Evolutionary conservation across 1,140 invertebrate genomes (phyloP).

Genomic region (Drosophila arizonae): DNA sequence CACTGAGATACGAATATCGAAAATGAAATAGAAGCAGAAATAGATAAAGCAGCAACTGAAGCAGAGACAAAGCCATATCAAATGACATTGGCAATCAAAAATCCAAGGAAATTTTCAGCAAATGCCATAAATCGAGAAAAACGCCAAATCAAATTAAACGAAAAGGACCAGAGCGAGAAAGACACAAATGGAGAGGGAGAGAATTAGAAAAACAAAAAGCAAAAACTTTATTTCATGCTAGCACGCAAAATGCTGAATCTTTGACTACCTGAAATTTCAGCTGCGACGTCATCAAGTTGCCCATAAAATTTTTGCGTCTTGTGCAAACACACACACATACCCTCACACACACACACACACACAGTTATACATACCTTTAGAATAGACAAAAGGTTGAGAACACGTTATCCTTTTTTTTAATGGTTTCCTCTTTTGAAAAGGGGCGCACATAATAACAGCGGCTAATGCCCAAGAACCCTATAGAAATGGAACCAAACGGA

Average conservation of each 20-base stretch:
- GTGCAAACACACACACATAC: slow-evolving; percentile 60
- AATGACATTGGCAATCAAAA: slow-evolving; percentile 35
- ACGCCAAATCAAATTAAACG: slow-evolving; percentile 25
- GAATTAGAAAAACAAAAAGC: too few relatives aligned
- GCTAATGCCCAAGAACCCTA: slow-evolving; percentile 29
- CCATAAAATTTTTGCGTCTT: slow-evolving; percentile 69
- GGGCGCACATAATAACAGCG: slow-evolving; percentile 52
- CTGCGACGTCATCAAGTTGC: slow-evolving; percentile 49
- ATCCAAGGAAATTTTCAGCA: slow-evolving; percentile 7
- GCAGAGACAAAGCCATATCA: slow-evolving; percentile 24
- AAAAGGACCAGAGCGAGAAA: neutral
- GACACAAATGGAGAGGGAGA: neutral
- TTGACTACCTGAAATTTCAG: slow-evolving; percentile 58
- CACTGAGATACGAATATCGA: neutral
- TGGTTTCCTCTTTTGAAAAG: slow-evolving; percentile 59
- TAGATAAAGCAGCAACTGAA: neutral
- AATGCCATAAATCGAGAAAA: slow-evolving; percentile 11
- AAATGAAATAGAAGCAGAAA: neutral
- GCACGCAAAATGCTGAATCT: slow-evolving; percentile 38
- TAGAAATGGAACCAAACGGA: slow-evolving; percentile 14
- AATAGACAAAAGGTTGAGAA: slow-evolving; percentile 43
- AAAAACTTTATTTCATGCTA: neutral
- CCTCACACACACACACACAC: slow-evolving; percentile 4
- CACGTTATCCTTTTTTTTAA: slow-evolving; percentile 77
- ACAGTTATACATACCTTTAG: neutral